A percentile compares a stretch with the other conserved stretches of the same genome.
Conservation (phyloP, 2,888 invertebrate species). For the Elysia crispata region DNA sequence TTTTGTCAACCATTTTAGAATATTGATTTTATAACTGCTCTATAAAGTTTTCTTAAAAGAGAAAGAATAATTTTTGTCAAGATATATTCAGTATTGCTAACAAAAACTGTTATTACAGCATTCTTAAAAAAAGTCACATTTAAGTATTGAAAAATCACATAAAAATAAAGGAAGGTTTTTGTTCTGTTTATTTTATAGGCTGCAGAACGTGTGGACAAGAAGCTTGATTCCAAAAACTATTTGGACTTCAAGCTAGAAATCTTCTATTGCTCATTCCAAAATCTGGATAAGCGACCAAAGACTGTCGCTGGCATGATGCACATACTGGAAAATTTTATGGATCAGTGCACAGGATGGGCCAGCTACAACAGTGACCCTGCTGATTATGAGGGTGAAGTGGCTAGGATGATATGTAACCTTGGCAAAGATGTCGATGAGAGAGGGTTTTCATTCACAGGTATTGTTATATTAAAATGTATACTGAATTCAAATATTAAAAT, state of each 20-base stretch:
- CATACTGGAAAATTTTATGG: constrained; percentile 29
- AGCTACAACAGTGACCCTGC: background rate
- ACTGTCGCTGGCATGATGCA: constrained; percentile 45
- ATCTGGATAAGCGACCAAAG: constrained; percentile 18
- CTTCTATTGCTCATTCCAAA: constrained; percentile 28
- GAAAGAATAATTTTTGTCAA: too few relatives aligned
- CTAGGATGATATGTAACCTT: constrained; percentile 19
- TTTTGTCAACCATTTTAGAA: too few relatives aligned
- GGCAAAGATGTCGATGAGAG: constrained; percentile 35
- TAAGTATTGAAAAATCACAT: too few relatives aligned
- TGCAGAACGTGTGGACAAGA: constrained; percentile 38
- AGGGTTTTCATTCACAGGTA: too few relatives aligned
- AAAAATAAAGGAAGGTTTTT: too few relatives aligned
- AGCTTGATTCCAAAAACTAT: constrained; percentile 35
- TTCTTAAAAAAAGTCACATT: too few relatives aligned
- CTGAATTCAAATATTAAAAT: too few relatives aligned
- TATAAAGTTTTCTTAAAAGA: too few relatives aligned
- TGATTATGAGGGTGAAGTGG: constrained; percentile 18
- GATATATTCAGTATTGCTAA: too few relatives aligned
- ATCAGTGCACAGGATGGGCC: constrained; percentile 37
- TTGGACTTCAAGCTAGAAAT: constrained; percentile 17
- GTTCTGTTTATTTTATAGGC: background rate
- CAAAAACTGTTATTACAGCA: too few relatives aligned
- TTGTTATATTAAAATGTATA: too few relatives aligned
- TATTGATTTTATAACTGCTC: too few relatives aligned